These are phyloP conservation scores for Zaprionus taronus DNA, from an alignment of 1,140 invertebrate genomes.

Conservation along the genomic window DNA sequence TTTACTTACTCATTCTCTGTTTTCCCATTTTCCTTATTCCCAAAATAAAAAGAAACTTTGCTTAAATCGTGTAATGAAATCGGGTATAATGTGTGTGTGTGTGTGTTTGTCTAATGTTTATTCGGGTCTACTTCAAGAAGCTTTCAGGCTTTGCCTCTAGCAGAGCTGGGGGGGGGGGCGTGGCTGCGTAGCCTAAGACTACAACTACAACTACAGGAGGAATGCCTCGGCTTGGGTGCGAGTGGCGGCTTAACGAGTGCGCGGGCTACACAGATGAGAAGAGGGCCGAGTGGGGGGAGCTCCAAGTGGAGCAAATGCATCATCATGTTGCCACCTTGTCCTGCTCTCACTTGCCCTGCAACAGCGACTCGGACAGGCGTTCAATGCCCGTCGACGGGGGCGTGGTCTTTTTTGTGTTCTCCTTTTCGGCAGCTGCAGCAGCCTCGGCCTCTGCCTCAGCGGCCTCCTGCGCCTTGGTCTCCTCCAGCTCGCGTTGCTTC, in stretches of 20 bases:
- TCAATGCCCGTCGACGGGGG: slow-evolving; percentile 66
- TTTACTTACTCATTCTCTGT: background rate
- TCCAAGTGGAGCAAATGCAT: slow-evolving; percentile 4
- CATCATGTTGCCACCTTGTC: background rate
- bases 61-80: background rate
- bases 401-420: slow-evolving; percentile 39
- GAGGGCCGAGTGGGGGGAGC: background rate
- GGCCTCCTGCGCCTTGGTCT: slow-evolving; percentile 66
- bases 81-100: background rate
- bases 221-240: background rate
- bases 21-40: background rate
- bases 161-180: background rate
- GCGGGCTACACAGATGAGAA: background rate
- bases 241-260: background rate
- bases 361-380: slow-evolving; percentile 69
- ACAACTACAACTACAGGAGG: slow-evolving; percentile 1
- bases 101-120: background rate
- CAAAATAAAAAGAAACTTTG: slow-evolving; percentile 3
- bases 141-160: slow-evolving; percentile 2
- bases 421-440: slow-evolving; percentile 53
- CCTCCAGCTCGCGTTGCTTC: slow-evolving; percentile 83
- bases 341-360: slow-evolving; percentile 57
- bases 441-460: slow-evolving; percentile 64
- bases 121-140: background rate
- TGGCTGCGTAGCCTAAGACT: slow-evolving; percentile 1